phyloP scores from a whole-genome alignment of 2,113 vertebrate genomes.

The Pterocles burchelli region DNA sequence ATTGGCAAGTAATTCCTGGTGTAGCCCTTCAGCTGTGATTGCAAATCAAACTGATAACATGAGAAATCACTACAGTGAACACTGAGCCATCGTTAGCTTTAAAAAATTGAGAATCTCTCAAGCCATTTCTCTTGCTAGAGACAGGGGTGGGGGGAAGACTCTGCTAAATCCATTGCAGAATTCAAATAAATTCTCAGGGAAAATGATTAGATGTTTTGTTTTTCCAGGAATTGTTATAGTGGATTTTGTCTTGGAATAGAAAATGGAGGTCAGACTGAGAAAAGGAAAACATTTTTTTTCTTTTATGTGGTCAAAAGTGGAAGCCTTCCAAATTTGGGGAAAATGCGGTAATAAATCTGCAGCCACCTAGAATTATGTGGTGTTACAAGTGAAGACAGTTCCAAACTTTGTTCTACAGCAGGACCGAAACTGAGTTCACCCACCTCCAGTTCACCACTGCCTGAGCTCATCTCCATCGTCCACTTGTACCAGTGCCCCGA shows the following conservation, averaged over 20 bases:
- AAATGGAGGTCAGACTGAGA: conserved; percentile 46
- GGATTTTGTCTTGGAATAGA: conserved; percentile 35
- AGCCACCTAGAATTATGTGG: conserved; percentile 55
- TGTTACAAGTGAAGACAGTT: conserved; percentile 59
- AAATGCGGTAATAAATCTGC: conserved; percentile 49
- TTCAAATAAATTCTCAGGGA: background rate
- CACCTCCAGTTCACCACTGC: background rate
- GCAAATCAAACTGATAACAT: background rate
- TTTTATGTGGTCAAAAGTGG: conserved; percentile 52
- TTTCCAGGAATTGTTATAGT: conserved; percentile 19
- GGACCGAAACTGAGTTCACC: background rate
- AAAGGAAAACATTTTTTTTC: conserved; percentile 35
- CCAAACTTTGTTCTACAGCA: conserved; percentile 8
- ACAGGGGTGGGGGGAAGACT: background rate
- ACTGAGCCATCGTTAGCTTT: background rate
- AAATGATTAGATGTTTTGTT: background rate
- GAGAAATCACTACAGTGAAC: conserved; percentile 6
- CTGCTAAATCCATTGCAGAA: background rate
- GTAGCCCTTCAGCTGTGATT: background rate
- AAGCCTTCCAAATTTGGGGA: conserved; percentile 40
- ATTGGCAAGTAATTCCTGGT: background rate
- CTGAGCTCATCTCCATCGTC: background rate
- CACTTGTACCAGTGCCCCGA: fast-evolving
- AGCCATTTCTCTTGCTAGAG: background rate
- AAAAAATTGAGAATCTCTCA: background rate